Base-by-base conservation (phyloP, 1,140 invertebrate genomes). In the Aphis craccivora region DNA sequence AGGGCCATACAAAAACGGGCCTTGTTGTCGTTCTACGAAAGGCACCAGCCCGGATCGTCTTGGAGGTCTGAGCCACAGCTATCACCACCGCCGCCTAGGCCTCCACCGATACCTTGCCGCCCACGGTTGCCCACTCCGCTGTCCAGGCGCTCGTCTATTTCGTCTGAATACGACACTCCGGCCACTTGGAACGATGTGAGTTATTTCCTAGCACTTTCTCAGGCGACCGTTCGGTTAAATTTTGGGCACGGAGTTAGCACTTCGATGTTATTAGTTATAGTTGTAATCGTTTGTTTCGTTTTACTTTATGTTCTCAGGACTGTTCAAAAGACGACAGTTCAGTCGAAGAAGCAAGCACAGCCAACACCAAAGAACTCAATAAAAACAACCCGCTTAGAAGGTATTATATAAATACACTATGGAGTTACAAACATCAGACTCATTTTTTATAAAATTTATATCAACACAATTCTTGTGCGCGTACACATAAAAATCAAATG, bases 1-100 rank as follows among this genome's bases (percentile, higher is more conserved):
- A 98, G 98, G 95, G 97, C 97, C 0, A 97, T 98, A 53, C 98
- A 98, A 94, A 98, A 98, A 95, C 97, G 98, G 94, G 98, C 98
- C 0, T 95, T 98, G 4, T 95, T 98, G 45, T 98, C 97, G 2
- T 98, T 98, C 94, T 98, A 98, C 95, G 97, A 98, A 94, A 96
- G 97, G 60, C 97, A 98, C 94, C 96, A 97, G 89, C 95, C 95
- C n/a, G 91, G 81, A 3, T 95, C 95, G 37, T 95, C 95, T 6
- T 97, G 96, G 96, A 95, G 96, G 91, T 97, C 96, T 0, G 96
- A 97, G 94, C 96, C 96, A 0, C 96, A 97, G 83, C 94, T 97
- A 11, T 95, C 95, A 9, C 93, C 94, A 6, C 93, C 94, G 2
- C 93, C 94, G 2, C 90, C 93, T 18, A 94, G 94, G 1, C 94